Evolutionary conservation across 2,888 invertebrate species (phyloP).

Genomic region (Ecdyonurus torrentis): DNA sequence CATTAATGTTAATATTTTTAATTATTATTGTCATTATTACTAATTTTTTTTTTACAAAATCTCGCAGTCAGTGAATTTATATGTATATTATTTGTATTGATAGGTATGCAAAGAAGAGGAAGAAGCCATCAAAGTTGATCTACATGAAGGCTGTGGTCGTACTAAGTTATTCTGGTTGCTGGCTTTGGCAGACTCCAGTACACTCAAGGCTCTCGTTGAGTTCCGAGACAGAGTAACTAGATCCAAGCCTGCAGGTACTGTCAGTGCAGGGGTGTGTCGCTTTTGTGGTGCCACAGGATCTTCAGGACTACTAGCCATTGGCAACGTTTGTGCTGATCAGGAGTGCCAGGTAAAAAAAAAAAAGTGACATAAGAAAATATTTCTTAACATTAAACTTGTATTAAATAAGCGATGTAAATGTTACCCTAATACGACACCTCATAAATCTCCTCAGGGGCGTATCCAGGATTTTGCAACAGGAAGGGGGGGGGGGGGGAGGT

Average conservation of each 20-base stretch:
- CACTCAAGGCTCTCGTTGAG: slow-evolving; percentile 78
- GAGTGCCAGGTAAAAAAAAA: slow-evolving; percentile 68
- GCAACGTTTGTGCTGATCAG: slow-evolving; percentile 83
- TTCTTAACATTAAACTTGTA: too few relatives aligned
- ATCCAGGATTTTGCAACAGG: too few relatives aligned
- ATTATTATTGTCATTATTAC: too few relatives aligned
- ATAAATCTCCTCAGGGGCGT: too few relatives aligned
- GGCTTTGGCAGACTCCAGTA: slow-evolving; percentile 81
- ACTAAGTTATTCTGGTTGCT: slow-evolving; percentile 92
- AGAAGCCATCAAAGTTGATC: slow-evolving; percentile 86
- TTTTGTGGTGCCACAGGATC: slow-evolving; percentile 73
- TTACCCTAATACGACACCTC: too few relatives aligned
- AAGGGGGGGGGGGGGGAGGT: too few relatives aligned
- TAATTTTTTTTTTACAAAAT: neutral
- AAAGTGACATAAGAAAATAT: too few relatives aligned
- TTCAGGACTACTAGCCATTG: slow-evolving; percentile 71
- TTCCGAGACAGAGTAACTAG: slow-evolving; percentile 60
- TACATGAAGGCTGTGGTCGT: slow-evolving; percentile 90
- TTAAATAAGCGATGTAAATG: too few relatives aligned
- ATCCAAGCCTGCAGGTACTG: slow-evolving; percentile 20
- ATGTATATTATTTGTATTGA: too few relatives aligned
- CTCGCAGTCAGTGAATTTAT: slow-evolving; percentile 1
- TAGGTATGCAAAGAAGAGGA: slow-evolving; percentile 93
- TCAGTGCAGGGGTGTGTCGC: slow-evolving; percentile 58
- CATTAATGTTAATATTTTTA: too few relatives aligned